These are phyloP conservation scores for Nibea coibor DNA, from an alignment of 2,113 vertebrate genomes.

Conservation along the genomic window DNA sequence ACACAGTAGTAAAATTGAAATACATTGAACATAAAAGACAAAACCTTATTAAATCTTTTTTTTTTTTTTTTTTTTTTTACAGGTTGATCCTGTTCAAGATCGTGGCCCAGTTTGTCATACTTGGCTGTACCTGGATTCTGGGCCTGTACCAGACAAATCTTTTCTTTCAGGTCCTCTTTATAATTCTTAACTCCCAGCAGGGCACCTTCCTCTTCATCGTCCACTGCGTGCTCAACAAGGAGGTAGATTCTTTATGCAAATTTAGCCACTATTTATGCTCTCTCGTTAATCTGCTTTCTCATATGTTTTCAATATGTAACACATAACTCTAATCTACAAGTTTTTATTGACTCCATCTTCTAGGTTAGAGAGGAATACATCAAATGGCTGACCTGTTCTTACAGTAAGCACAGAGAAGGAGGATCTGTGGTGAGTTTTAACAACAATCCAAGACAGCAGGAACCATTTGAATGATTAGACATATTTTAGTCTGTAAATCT, in stretches of 20 bases:
- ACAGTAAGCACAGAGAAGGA: neutral
- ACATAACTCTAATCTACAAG: neutral
- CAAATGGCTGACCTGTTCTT: conserved; percentile 58
- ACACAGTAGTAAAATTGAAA: too few relatives aligned
- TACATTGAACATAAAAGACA: too few relatives aligned
- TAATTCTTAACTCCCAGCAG: conserved; percentile 80
- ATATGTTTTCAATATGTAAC: neutral
- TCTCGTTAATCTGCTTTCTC: neutral
- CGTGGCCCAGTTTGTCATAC: conserved; percentile 79
- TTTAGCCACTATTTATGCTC: neutral
- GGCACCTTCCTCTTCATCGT: conserved; percentile 81
- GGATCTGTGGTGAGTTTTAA: conserved; percentile 41
- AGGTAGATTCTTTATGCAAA: conserved; percentile 60
- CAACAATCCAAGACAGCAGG: neutral
- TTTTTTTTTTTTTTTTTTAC: neutral
- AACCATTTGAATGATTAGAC: too few relatives aligned
- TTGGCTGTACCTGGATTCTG: conserved; percentile 78
- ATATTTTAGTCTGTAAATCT: too few relatives aligned
- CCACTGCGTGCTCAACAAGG: conserved; percentile 81
- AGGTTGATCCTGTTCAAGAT: conserved; percentile 79
- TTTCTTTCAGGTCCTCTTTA: conserved; percentile 71
- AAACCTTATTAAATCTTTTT: too few relatives aligned
- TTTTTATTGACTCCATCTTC: neutral
- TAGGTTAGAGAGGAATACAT: conserved; percentile 70
- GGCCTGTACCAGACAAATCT: conserved; percentile 74